Evolutionary conservation across 2,888 invertebrate genomes (phyloP).

Genomic region (Brenthis daphne): DNA sequence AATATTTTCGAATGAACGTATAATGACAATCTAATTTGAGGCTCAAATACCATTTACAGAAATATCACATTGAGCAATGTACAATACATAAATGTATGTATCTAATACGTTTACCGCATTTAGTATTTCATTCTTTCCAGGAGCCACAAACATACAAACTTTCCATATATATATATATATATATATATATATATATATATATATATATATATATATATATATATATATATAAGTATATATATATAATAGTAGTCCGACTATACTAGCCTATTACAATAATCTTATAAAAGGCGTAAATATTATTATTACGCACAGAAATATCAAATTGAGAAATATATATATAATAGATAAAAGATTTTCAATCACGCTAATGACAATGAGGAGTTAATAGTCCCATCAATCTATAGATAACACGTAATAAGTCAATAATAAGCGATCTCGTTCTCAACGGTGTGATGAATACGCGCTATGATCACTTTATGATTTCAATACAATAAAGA

Average conservation of each 20-base stretch:
- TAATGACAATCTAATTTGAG: constrained; percentile 1
- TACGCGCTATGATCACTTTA: constrained; percentile 19
- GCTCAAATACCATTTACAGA: neutral
- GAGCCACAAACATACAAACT: no score
- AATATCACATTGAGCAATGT: neutral
- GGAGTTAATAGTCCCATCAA: constrained; percentile 12
- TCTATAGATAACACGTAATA: constrained; percentile 13
- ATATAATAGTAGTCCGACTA: no score
- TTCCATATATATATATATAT: no score
- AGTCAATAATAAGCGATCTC: constrained; percentile 20
- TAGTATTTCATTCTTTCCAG: no score
- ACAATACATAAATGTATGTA: no score
- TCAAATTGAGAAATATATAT: neutral
- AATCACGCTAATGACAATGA: constrained; percentile 19
- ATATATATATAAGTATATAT: no score
- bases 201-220: no score
- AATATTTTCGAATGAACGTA: neutral
- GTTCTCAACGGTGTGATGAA: constrained; percentile 22
- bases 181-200: no score
- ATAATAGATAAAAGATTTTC: constrained; percentile 5
- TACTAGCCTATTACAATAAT: no score
- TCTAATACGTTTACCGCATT: no score
- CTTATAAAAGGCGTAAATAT: no score
- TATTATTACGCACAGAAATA: neutral
- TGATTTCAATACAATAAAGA: constrained; percentile 17